Conservation (phyloP, 2,797 vertebrate genomes). For the Enteromius mattozi region DNA sequence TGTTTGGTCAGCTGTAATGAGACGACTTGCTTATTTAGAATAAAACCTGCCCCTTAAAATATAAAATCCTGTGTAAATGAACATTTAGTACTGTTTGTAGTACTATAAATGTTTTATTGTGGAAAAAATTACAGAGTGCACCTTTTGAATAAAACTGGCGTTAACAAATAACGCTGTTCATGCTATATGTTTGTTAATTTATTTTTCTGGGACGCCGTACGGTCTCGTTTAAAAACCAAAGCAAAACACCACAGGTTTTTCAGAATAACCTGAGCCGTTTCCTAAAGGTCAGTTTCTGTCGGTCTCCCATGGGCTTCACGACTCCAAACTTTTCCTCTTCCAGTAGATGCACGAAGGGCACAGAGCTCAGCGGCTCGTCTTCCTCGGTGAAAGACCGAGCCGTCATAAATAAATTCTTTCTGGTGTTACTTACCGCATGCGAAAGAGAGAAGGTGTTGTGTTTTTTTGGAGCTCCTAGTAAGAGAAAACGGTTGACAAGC, state of each 20-base stretch:
- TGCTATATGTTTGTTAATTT: not conserved
- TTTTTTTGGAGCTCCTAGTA: slow-evolving; percentile 47
- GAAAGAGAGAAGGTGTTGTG: slow-evolving; percentile 65
- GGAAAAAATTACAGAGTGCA: not conserved
- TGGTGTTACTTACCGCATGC: slow-evolving; percentile 67
- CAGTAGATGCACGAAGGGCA: slow-evolving; percentile 33
- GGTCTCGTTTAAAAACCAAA: not conserved
- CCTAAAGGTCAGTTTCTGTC: slow-evolving; percentile 20
- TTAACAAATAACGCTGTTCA: not conserved
- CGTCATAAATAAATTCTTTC: slow-evolving; percentile 61
- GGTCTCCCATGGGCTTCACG: not conserved
- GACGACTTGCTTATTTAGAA: too few species aligned
- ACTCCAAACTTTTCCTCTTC: not conserved
- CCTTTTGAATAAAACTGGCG: not conserved
- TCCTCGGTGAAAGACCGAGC: slow-evolving; percentile 64
- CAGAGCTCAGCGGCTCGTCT: slow-evolving; percentile 78
- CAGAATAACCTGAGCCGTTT: slow-evolving; percentile 12
- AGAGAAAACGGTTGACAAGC: slow-evolving; percentile 65
- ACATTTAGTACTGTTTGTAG: not conserved
- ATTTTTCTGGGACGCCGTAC: not conserved
- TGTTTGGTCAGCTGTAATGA: not conserved
- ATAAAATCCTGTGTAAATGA: not conserved
- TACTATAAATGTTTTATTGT: not conserved
- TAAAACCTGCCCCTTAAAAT: not conserved
- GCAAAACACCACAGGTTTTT: not conserved